phyloP scores from a whole-genome alignment of 2,888 invertebrate genomes.

The Tetranychus truncatus region DNA sequence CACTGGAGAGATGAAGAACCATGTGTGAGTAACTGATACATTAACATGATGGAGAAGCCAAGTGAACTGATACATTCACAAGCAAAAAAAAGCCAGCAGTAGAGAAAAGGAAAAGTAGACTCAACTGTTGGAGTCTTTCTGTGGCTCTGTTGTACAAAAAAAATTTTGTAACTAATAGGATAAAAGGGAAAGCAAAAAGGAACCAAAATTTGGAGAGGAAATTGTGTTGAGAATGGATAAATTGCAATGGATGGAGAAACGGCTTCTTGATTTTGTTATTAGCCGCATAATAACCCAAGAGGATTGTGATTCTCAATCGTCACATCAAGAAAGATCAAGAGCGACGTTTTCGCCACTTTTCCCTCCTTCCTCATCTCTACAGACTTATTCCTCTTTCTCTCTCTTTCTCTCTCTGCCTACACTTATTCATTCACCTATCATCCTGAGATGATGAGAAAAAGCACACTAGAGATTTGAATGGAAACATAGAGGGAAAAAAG shows the following conservation, averaged over 20 bases:
- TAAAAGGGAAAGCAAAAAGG: background rate
- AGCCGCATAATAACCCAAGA: background rate
- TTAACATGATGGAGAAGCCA: background rate
- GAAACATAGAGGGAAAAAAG: conserved; percentile 5
- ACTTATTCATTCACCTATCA: background rate
- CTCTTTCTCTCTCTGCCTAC: background rate
- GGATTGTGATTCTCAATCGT: background rate
- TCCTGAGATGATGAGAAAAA: background rate
- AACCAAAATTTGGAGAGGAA: background rate
- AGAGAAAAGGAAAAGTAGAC: background rate
- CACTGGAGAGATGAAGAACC: background rate
- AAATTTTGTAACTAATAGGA: background rate
- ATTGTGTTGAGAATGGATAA: background rate
- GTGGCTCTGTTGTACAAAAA: too few species aligned
- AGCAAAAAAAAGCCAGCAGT: background rate
- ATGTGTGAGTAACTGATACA: background rate
- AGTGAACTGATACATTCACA: background rate
- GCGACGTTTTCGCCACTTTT: background rate
- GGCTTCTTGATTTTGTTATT: conserved; percentile 1
- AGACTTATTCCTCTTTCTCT: background rate
- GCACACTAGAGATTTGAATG: background rate
- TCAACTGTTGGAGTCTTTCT: background rate
- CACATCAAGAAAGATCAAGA: background rate
- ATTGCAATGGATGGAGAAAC: background rate
- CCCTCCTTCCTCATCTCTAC: background rate